These are phyloP conservation scores for Ethmia dodecea DNA, from an alignment of 2,888 invertebrate genomes.

Conservation along the genomic window DNA sequence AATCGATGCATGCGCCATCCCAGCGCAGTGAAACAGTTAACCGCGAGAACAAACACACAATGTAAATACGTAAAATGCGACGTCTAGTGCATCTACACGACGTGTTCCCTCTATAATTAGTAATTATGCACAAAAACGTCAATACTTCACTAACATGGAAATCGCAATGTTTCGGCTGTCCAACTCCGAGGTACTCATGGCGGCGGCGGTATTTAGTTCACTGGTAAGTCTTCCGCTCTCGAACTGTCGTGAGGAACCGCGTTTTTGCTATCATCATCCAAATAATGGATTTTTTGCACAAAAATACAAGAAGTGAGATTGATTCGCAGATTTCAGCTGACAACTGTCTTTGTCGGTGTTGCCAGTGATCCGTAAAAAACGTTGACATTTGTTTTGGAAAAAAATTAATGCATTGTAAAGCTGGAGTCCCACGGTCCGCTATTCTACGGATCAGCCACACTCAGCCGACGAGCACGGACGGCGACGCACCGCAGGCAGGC, in stretches of 20 bases:
- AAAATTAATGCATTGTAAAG: too few species aligned
- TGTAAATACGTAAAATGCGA: constrained; percentile 33
- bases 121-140: constrained; percentile 39
- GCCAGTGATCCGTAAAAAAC: constrained; percentile 5
- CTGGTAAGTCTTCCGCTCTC: constrained; percentile 39
- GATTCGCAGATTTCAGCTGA: constrained; percentile 24
- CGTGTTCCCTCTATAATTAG: constrained; percentile 47
- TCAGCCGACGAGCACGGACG: too few species aligned
- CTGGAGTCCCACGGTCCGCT: too few species aligned
- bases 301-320: constrained; percentile 41
- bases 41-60: constrained; percentile 20
- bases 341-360: constrained; percentile 13
- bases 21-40: neutral
- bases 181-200: constrained; percentile 68
- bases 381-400: neutral
- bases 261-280: constrained; percentile 70
- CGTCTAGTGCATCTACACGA: constrained; percentile 32
- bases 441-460: too few species aligned
- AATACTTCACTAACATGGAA: constrained; percentile 69
- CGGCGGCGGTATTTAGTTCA: constrained; percentile 39
- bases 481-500: too few species aligned
- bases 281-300: constrained; percentile 50
- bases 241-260: constrained; percentile 43
- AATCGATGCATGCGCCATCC: neutral
- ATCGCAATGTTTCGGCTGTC: constrained; percentile 68